Evolutionary conservation across 2,797 vertebrate species (phyloP), one percentile per base, ranked within the genome.

Genomic region (Cephalopachus bancanus): DNA sequence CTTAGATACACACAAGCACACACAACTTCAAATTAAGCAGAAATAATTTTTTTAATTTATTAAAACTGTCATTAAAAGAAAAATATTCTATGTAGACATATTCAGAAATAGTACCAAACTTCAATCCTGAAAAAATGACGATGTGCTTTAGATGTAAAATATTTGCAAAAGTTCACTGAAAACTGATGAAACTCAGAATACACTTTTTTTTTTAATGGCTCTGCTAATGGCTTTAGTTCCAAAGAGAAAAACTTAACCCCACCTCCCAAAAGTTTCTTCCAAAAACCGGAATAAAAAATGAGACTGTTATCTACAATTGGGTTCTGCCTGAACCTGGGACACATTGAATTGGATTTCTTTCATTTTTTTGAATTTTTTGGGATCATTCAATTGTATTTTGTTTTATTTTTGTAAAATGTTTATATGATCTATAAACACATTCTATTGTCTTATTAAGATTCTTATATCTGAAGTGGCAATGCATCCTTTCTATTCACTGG

Each of bases 81-180:
- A 85, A 83, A n/a, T 84, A 14, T 83, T 88, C 44, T 33, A 30
- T 16, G 5, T 1, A 85, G 75, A 75, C 22, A 57, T 44, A 74
- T 19, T 64, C 20, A 76, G 5, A 89, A 44, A 76, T 10, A 84
- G 15, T 37, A 44, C 83, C 89, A 67, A 55, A 79, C 55, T 51
- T 72, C 49, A 87, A 8, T 10, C 64, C 59, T 83, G 81, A 51
- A 88, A 87, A 74, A 49, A 65, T 24, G 67, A 64, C 90, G 26
- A 0, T 5, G 10, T 30, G 3, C 19, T 81, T 51, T 74, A 81
- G 26, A 33, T 10, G 16, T 7, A 53, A 81, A 81, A 76, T 65
- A 59, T 24, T 88, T 64, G 19, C 24, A 28, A 6, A 44, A 64
- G 74, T 86, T 89, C 33, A 11, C 10, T 64, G 49, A 69, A 85